Evolutionary conservation across 2,113 vertebrate genomes (phyloP).

Genomic region (Pitta sordida): DNA sequence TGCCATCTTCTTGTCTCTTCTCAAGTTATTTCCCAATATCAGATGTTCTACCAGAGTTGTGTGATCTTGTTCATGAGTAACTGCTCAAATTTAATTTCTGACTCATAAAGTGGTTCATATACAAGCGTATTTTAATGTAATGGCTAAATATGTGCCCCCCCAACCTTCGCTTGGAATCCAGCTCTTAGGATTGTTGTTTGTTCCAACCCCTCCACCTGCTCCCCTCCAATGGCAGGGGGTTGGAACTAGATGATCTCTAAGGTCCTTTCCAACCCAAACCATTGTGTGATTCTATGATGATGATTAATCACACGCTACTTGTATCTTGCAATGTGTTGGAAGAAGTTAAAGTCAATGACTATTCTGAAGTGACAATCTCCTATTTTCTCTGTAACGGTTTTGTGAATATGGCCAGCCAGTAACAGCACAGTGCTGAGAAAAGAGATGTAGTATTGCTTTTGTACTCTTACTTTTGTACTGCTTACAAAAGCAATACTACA

Average conservation of each 20-base stretch:
- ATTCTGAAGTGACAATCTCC: not conserved
- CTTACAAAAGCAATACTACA: no score
- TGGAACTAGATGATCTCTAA: not conserved
- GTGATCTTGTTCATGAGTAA: constrained; percentile 16
- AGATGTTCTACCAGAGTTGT: not conserved
- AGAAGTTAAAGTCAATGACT: constrained; percentile 21
- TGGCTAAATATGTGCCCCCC: not conserved
- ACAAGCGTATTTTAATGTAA: constrained; percentile 14
- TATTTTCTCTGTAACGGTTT: not conserved
- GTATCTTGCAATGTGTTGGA: not conserved
- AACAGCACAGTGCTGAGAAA: not conserved
- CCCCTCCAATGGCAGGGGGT: not conserved
- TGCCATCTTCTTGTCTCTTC: not conserved
- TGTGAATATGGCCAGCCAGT: not conserved
- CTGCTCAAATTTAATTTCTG: constrained; percentile 25
- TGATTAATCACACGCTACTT: not conserved
- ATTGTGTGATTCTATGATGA: not conserved
- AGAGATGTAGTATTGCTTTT: not conserved
- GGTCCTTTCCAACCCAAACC: not conserved
- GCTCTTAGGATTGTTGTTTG: not conserved
- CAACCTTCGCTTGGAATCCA: not conserved
- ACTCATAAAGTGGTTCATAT: constrained; percentile 23
- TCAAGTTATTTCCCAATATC: not conserved
- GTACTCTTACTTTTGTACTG: not conserved
- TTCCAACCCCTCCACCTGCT: not conserved